A percentile compares a stretch with the other conserved stretches of the same genome.
These are phyloP conservation scores for Odontamblyopus rebecca DNA, from an alignment of 2,797 vertebrate genomes.

Conservation along the genomic window DNA sequence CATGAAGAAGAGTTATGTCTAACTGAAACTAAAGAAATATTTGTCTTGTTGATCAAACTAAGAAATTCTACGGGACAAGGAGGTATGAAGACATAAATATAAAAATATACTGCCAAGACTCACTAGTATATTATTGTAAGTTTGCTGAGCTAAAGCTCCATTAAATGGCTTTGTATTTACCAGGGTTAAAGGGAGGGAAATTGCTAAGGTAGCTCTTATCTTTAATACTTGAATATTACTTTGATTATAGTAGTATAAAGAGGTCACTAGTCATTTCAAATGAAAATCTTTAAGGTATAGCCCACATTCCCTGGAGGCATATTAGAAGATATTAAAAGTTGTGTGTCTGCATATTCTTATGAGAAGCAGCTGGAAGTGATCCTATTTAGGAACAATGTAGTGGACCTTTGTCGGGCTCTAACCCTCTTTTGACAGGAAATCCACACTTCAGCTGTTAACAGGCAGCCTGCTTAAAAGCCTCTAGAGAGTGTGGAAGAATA, in stretches of 20 bases:
- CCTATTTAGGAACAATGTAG: constrained; percentile 66
- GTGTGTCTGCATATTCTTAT: constrained; percentile 27
- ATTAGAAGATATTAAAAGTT: constrained; percentile 35
- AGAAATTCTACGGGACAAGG: constrained; percentile 33
- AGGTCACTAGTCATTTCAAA: constrained; percentile 48
- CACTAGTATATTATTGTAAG: constrained; percentile 28
- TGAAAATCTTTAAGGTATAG: constrained; percentile 27
- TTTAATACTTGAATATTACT: constrained; percentile 36
- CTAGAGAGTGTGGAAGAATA: constrained; percentile 65
- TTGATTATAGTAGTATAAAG: constrained; percentile 43
- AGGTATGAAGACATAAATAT: constrained; percentile 21
- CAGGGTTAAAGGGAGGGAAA: too few relatives aligned
- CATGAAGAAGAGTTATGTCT: too few relatives aligned
- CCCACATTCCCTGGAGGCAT: constrained; percentile 43
- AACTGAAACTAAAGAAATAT: constrained; percentile 35
- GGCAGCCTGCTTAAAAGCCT: constrained; percentile 71
- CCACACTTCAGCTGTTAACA: constrained; percentile 80
- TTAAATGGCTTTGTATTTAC: too few relatives aligned
- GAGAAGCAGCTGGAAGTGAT: constrained; percentile 77
- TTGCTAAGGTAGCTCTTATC: constrained; percentile 21
- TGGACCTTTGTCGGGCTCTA: constrained; percentile 73
- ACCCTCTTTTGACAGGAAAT: constrained; percentile 80
- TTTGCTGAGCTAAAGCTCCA: constrained; percentile 19
- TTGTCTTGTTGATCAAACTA: constrained; percentile 28
- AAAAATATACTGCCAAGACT: constrained; percentile 21